Evolutionary conservation across 2,113 vertebrate species (phyloP).

Genomic region (Neodontobutis hainanensis): DNA sequence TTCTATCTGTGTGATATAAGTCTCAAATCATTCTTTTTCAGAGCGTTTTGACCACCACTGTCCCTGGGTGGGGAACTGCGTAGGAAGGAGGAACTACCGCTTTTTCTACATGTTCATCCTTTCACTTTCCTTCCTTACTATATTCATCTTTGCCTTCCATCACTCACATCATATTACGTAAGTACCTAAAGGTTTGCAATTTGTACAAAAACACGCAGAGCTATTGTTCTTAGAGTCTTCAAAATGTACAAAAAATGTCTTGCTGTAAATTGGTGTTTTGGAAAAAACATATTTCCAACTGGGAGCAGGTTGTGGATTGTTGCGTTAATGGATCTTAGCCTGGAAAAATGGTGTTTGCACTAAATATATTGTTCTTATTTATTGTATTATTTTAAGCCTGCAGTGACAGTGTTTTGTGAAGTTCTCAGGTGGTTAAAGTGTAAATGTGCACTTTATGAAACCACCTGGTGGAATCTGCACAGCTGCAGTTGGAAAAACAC

Average conservation of each 20-base stretch:
- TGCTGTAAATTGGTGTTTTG: slow-evolving; percentile 65
- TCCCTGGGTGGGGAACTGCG: slow-evolving; percentile 99
- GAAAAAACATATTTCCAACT: slow-evolving; percentile 51
- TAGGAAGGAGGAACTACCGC: slow-evolving; percentile 99
- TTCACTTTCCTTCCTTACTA: slow-evolving; percentile 98
- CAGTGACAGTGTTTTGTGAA: background rate
- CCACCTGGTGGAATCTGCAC: background rate
- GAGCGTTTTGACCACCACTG: slow-evolving; percentile 99
- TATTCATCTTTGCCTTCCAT: slow-evolving; percentile 99
- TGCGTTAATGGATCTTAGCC: background rate
- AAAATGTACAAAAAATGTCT: slow-evolving; percentile 36
- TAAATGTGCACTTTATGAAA: slow-evolving; percentile 2
- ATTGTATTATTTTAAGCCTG: background rate
- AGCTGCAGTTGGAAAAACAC: too few relatives aligned
- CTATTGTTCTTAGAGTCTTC: slow-evolving; percentile 30
- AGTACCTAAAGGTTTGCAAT: slow-evolving; percentile 72
- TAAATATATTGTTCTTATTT: background rate
- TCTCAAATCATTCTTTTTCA: slow-evolving; percentile 69
- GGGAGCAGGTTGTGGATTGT: slow-evolving; percentile 43
- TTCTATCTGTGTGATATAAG: background rate
- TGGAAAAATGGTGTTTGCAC: too few relatives aligned
- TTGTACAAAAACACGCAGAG: slow-evolving; percentile 10
- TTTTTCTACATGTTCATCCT: slow-evolving; percentile 99
- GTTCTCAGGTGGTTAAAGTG: background rate
- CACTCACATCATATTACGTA: slow-evolving; percentile 97